Evolutionary conservation across 2,113 vertebrate genomes (phyloP), one percentile per base, ranked within the genome.

Genomic region (Cercocebus atys): DNA sequence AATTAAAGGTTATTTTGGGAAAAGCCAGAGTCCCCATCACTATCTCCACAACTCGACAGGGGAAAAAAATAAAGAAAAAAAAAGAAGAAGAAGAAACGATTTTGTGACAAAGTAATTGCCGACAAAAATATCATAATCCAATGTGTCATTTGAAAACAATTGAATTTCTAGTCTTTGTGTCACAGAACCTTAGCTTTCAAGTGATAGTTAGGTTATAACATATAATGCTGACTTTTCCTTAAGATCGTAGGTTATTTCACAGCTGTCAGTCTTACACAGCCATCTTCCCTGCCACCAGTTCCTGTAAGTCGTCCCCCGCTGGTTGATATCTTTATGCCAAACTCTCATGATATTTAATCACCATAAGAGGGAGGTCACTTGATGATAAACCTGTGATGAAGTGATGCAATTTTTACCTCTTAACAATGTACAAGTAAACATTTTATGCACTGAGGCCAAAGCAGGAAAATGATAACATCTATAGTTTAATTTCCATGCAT

Each of bases 1-100:
- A 97, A 98, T 97, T 97, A 98, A 97, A 97, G 97, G 87, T 96
- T 98, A 95, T 97, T 98, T 97, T 93, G 45, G 90, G 80, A 92
- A 95, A 98, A 97, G 23, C 45, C 92, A 95, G 59, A 50, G 40
- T 95, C 76, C 50, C 64, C 38, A 92, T 90, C 87, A 82, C 66
- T 95, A 96, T 73, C 90, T 95, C 70, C 25, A 72, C 14, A 96
- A 73, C 88, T 95, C 64, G 25, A 72, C 14, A 35, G 92, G 75
- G 27, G 40, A 17, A 1, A 18, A 45, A 72, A 27, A 72, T 13
- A 27, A 32, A 10, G 20, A 75, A 57, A 16, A 78, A 66, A 78
- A 32, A 89, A 32, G n/a, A 95, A 76, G n/a, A 93, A 90, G 81
- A 73, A 92, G 45, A 93, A 98, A 97, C 1, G 40, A 97, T 95